Evolutionary conservation across 2,113 vertebrate species (phyloP).

Genomic region (Lasiurus borealis): DNA sequence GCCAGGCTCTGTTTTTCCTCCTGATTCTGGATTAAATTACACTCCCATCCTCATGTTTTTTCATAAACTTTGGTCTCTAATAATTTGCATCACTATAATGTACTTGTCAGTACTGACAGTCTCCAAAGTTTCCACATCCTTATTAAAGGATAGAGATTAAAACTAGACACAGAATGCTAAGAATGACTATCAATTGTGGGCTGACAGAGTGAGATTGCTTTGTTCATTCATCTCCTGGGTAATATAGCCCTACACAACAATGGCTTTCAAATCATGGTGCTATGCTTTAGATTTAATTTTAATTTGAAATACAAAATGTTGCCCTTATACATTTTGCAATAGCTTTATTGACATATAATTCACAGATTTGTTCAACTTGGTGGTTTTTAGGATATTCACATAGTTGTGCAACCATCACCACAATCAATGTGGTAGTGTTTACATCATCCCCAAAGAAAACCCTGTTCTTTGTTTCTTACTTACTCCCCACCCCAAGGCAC

Average conservation of each 20-base stretch:
- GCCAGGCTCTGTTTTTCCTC: background rate
- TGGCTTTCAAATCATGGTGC: background rate
- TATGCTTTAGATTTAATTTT: background rate
- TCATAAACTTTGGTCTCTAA: background rate
- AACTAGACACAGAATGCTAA: background rate
- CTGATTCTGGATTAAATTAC: background rate
- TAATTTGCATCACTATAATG: background rate
- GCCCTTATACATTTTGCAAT: background rate
- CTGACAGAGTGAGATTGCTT: background rate
- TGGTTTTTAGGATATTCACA: background rate
- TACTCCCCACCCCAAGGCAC: background rate
- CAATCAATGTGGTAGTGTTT: background rate
- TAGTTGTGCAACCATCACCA: background rate
- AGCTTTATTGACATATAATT: background rate
- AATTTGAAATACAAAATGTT: background rate
- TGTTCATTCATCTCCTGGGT: background rate
- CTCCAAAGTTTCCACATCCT: slow-evolving; percentile 9
- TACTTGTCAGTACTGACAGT: background rate
- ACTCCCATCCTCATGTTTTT: background rate
- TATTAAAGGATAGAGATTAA: slow-evolving; percentile 12
- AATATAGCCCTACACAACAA: background rate
- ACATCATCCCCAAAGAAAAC: background rate
- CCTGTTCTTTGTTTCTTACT: background rate
- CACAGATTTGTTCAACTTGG: background rate
- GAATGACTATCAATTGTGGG: background rate